These are phyloP conservation scores for Vireo altiloquus DNA, from an alignment of 2,113 vertebrate species.

Conservation along the genomic window DNA sequence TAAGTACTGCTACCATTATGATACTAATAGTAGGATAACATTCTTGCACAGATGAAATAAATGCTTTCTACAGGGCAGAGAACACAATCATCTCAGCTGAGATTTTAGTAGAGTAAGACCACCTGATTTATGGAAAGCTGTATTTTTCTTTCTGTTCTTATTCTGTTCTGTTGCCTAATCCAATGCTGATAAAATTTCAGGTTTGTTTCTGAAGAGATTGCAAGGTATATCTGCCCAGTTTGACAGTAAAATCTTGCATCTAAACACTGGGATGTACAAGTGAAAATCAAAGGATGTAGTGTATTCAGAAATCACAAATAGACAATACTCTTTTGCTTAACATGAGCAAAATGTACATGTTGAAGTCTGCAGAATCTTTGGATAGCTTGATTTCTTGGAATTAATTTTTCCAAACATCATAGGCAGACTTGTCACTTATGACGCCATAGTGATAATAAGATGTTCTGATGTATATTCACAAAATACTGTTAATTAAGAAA, in stretches of 20 bases:
- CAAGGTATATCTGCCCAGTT: not conserved
- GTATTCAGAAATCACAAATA: not conserved
- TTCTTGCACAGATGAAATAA: not conserved
- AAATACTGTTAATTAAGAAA: not conserved
- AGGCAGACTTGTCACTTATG: not conserved
- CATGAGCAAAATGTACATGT: not conserved
- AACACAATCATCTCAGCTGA: not conserved
- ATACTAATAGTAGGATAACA: not conserved
- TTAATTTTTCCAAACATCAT: not conserved
- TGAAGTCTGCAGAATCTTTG: not conserved
- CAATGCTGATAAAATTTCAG: not conserved
- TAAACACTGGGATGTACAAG: not conserved
- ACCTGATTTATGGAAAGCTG: not conserved
- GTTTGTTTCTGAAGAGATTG: constrained; percentile 4
- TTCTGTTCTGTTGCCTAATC: not conserved
- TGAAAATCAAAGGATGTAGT: not conserved
- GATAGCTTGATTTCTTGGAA: constrained; percentile 20
- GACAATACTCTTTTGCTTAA: not conserved
- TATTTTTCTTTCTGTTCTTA: not conserved
- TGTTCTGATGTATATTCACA: not conserved
- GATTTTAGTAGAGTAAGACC: not conserved
- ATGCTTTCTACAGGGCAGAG: not conserved
- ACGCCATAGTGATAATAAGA: not conserved
- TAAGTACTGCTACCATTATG: not conserved
- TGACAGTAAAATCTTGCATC: not conserved